These are phyloP conservation scores for Suricata suricatta DNA, from an alignment of 2,113 vertebrate genomes.

Conservation along the genomic window DNA sequence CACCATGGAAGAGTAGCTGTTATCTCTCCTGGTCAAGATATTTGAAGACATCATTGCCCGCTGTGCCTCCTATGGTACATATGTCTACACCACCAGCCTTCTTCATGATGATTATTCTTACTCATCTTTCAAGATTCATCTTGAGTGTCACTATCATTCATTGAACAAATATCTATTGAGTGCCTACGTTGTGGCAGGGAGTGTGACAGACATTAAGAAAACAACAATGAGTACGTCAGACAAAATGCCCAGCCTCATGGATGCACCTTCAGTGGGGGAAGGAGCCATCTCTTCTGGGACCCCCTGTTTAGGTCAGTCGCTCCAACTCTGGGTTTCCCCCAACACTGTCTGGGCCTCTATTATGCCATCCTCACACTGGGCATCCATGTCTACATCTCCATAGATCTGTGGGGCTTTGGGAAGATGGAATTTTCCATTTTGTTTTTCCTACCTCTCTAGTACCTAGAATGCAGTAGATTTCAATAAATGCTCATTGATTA, in stretches of 20 bases:
- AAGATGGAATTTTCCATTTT: background rate
- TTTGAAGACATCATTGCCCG: background rate
- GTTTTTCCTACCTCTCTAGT: background rate
- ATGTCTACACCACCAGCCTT: background rate
- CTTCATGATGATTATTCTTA: background rate
- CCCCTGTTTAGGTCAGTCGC: too few species aligned
- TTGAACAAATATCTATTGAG: background rate
- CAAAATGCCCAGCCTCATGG: background rate
- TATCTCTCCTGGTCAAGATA: background rate
- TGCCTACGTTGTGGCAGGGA: background rate
- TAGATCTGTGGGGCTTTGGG: background rate
- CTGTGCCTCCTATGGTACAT: rapidly evolving
- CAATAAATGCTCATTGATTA: background rate
- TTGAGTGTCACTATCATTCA: too few species aligned
- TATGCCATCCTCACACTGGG: background rate
- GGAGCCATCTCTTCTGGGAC: background rate
- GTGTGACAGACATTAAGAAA: background rate
- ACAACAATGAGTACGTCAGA: background rate
- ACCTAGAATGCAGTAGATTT: background rate
- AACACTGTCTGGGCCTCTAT: background rate
- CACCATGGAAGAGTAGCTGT: background rate
- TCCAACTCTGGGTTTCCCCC: rapidly evolving
- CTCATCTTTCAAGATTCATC: background rate
- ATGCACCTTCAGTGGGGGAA: background rate
- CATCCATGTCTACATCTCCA: background rate